Base-by-base conservation (phyloP, 2,797 vertebrate species). In the Tachyglossus aculeatus region DNA sequence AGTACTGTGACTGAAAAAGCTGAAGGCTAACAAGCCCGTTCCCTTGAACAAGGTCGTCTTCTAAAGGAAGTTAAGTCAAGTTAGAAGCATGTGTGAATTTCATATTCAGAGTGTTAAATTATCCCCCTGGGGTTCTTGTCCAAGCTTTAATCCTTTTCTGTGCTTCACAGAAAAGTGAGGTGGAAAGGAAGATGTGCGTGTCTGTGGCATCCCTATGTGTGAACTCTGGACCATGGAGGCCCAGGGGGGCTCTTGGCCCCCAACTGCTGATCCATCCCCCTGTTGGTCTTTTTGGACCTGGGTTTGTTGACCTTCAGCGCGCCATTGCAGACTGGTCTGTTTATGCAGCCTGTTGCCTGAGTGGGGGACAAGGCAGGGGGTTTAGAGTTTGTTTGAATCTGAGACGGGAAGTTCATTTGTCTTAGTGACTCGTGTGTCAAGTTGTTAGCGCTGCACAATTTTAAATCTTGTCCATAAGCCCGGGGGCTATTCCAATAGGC, bases 381-480 rank as follows among this genome's bases (percentile, higher is more conserved):
- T 71, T 78, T 80, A 82, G 68, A 79, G 68, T 73, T 58, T 79
- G 80, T 85, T 80, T 82, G 77, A 66, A 79, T 81, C 77, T 82
- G 47, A 79, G 55, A 69, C 70, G 38, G 72, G 67, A 79, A 72
- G 81, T 79, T 67, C 75, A 86, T 86, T 75, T 71, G 75, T 83
- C 82, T 85, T 73, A 60, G 58, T 85, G 80, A 83, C 75, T 32
- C 40, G 55, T 60, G 65, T 81, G 82, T 85, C 76, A 83, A 83
- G 76, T 61, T 85, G 78, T 87, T 85, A 81, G 73, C 57, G 67
- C 59, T 57, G 52, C 59, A 36, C 55, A 79, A 41, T 83, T 87
- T 83, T 76, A 76, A 81, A 80, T 75, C 66, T 76, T 81, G 71
- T 73, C 58, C 62, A 19, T 59, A 58, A 74, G 59, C 36, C 65